These are phyloP conservation scores for Halichoeres trimaculatus DNA, from an alignment of 2,113 vertebrate genomes.

Conservation along the genomic window DNA sequence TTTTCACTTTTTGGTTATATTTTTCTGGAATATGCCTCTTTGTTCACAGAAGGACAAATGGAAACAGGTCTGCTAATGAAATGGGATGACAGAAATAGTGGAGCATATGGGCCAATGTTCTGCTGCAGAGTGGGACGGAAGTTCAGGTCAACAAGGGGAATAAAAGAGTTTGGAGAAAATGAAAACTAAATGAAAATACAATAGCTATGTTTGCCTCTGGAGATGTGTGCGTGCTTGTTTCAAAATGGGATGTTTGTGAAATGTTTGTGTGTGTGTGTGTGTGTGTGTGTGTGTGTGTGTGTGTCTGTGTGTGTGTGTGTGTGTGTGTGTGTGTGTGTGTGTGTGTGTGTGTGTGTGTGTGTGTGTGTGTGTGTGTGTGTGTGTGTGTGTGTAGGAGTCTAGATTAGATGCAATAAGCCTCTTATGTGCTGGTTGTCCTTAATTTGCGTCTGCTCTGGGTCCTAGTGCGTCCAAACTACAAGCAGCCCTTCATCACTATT, in stretches of 20 bases:
- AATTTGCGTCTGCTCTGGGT: constrained; percentile 80
- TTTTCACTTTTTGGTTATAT: not conserved
- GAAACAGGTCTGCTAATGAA: constrained; percentile 48
- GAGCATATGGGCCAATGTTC: constrained; percentile 68
- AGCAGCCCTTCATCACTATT: constrained; percentile 32
- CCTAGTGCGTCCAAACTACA: constrained; percentile 72
- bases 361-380: constrained; percentile 51
- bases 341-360: constrained; percentile 54
- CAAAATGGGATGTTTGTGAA: constrained; percentile 73
- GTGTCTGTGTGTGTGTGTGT: constrained; percentile 53
- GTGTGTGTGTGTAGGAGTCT: constrained; percentile 61
- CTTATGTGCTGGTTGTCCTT: constrained; percentile 84
- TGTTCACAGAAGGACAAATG: constrained; percentile 21
- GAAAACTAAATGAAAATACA: constrained; percentile 79
- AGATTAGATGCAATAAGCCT: constrained; percentile 86
- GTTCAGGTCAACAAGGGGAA: constrained; percentile 67
- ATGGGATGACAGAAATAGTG: constrained; percentile 46
- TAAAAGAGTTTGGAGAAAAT: constrained; percentile 76
- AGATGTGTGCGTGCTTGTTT: constrained; percentile 69
- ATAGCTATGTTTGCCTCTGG: constrained; percentile 60
- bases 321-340: constrained; percentile 62
- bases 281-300: constrained; percentile 54
- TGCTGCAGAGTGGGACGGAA: constrained; percentile 45
- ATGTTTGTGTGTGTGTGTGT: too few species aligned
- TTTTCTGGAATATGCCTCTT: constrained; percentile 13